Base-by-base conservation (phyloP, 1,140 invertebrate species). In the Batillaria attramentaria region DNA sequence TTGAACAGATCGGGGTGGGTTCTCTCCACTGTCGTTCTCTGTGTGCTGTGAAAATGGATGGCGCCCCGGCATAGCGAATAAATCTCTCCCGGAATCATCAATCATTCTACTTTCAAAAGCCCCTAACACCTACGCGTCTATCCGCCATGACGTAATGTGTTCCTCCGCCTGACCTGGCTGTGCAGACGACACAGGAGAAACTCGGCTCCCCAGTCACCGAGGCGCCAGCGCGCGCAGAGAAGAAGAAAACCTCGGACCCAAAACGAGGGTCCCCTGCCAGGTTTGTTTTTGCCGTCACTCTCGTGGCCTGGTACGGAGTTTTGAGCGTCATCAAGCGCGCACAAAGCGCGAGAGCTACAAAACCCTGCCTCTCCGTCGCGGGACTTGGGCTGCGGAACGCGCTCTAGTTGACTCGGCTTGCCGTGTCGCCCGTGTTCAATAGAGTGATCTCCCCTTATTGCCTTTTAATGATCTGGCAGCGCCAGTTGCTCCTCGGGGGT, bases 391-490 rank as follows among this genome's bases (percentile, higher is more conserved):
- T 16, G n/a, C 72, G n/a, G 18, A 24, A 28, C 33, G 2, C 72
- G 18, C 33, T 33, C 50, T 16, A n/a, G 33, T 35, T 3, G 16
- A 37, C 72, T 57, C 50, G 46, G 43, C 50, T 54, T 28, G 50
- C 72, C 28, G 33, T 50, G 18, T n/a, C 42, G 72, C 24, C 46
- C 72, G 46, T 42, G 46, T 73, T 73, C 46, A 73, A 73, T 73
- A 73, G 35, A 73, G 72, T 73, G 43, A 73, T 73, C 72, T 73
- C 72, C 72, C 72, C 72, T 73, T 73, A 73, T 73, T 73, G 72
- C 72, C 72, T 73, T 73, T 73, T 73, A 73, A 73, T 73, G 72
- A 73, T 73, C 46, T 73, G 72, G 43, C 72, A 54, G 72, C 72
- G 72, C 72, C 72, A 73, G 46, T 35, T 35, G 46, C 72, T 6